Base-by-base conservation (phyloP, 35 echinoderm and acorn worm species). In the Chiridota heheva region DNA sequence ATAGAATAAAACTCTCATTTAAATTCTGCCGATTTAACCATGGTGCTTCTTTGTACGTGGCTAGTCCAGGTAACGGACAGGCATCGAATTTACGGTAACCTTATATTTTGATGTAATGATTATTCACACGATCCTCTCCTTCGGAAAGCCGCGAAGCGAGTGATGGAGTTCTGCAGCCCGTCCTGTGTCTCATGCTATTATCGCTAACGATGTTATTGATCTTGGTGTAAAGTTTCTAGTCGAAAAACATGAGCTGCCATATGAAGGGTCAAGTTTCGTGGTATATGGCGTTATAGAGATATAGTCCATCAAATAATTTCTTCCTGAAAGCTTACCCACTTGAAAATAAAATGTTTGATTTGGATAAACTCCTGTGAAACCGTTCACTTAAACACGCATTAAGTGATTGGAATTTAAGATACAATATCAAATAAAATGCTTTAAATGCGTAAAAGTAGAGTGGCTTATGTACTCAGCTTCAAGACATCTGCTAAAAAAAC, bases 121-220 rank as follows among this genome's bases (percentile, higher is more conserved):
- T 61, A 61, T 61, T 61, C 58, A 5, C 58, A 3, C 58, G 18
- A 61, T 61, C 58, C 58, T n/a, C 4, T 61, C 58, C 58, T 30
- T 5, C 32, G 22, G 58, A 30, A 61, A n/a, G n/a, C n/a, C n/a
- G n/a, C n/a, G n/a, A 61, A 61, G 58, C 4, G 58, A 4, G 18
- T n/a, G 58, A 61, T 61, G 58, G 5, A 61, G 20, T 61, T 61
- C 58, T 20, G 4, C 4, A 61, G 18, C 58, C 58, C 5, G 58
- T n/a, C 20, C 58, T n/a, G 58, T 61, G 58, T 61, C 58, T 61
- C 58, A 20, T 26, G 58, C 58, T 61, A 61, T 61, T 61, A 61
- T 61, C 58, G 58, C 58, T 61, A 61, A 61, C 58, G 58, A 61
- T 30, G 58, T 7, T 61, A 61, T 61, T 61, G 58, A 61, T 61